phyloP scores from a whole-genome alignment of 2,797 vertebrate species.

The Pteropus rufus region DNA sequence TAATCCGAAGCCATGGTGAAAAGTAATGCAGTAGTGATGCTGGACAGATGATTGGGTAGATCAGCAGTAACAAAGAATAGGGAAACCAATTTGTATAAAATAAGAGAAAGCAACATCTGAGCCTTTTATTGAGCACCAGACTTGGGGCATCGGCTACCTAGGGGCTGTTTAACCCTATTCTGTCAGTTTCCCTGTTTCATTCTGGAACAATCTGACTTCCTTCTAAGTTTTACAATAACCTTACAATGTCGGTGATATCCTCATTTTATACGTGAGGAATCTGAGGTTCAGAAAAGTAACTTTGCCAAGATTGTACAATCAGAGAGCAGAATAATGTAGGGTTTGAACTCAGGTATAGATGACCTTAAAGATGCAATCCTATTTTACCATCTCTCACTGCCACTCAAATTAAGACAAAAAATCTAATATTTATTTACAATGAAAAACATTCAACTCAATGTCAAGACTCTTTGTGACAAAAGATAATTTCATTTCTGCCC shows the following conservation, averaged over 20 bases:
- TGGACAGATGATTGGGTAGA: background rate
- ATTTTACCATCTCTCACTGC: background rate
- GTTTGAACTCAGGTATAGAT: background rate
- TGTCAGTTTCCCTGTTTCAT: background rate
- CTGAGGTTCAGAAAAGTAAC: background rate
- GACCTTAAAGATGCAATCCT: background rate
- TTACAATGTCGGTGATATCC: background rate
- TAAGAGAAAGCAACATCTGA: background rate
- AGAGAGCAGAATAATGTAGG: background rate
- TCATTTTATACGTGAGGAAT: background rate
- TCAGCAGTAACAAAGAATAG: background rate
- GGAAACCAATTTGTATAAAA: slow-evolving; percentile 13
- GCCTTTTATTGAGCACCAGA: background rate
- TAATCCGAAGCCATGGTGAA: background rate
- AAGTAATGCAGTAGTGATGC: background rate
- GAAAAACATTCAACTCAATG: background rate
- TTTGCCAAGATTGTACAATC: background rate
- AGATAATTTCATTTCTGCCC: background rate
- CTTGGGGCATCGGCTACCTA: background rate
- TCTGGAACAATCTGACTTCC: background rate
- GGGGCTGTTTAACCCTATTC: background rate
- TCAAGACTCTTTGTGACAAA: background rate
- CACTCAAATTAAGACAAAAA: background rate
- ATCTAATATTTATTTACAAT: background rate
- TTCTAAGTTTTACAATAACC: background rate